Conservation (phyloP, 2,888 invertebrate genomes). For the Leptinotarsa haldemani region DNA sequence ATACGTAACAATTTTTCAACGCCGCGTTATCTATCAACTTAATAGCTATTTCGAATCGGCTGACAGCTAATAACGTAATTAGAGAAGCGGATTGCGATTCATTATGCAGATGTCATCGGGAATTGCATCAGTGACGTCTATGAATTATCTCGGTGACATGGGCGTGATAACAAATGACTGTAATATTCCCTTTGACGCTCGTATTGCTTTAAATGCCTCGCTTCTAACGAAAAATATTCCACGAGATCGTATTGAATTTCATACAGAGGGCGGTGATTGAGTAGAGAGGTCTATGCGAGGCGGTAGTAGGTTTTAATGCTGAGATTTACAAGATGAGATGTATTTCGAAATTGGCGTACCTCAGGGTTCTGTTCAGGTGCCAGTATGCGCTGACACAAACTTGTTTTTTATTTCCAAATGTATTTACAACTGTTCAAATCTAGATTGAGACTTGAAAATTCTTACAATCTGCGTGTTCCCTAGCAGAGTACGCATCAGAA, state of each 20-base stretch:
- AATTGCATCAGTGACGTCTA: constrained; percentile 44
- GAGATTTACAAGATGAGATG: not conserved
- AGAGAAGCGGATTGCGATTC: constrained; percentile 41
- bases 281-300: not conserved
- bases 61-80: constrained; percentile 48
- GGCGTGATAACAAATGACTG: constrained; percentile 39
- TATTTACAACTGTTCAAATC: no score
- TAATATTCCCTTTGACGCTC: constrained; percentile 34
- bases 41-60: constrained; percentile 40
- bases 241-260: constrained; percentile 29
- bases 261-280: constrained; percentile 16
- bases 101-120: constrained; percentile 46
- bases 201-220: constrained; percentile 20
- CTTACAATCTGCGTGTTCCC: no score
- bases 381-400: no score
- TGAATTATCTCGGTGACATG: constrained; percentile 39
- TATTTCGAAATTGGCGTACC: not conserved
- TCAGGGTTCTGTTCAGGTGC: no score
- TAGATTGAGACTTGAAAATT: no score
- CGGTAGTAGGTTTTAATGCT: not conserved
- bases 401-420: no score
- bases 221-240: constrained; percentile 19
- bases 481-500: no score
- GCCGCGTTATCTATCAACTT: constrained; percentile 40
- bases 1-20: constrained; percentile 22